Evolutionary conservation across 2,113 vertebrate genomes (phyloP).

Genomic region (Girardinichthys multiradiatus): DNA sequence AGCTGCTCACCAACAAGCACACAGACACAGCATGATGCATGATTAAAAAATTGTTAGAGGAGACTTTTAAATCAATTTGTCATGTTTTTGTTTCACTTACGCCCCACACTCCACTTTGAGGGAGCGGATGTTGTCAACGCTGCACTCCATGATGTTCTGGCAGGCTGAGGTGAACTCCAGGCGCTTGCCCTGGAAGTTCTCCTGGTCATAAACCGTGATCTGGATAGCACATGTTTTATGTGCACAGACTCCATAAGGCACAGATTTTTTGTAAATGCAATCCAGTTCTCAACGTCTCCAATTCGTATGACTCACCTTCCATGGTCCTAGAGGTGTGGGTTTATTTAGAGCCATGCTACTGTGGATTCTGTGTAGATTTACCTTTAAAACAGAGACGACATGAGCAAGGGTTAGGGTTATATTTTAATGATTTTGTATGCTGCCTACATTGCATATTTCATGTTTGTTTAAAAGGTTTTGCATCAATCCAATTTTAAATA

Average conservation of each 20-base stretch:
- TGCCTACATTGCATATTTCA: background rate
- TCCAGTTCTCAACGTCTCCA: slow-evolving; percentile 7
- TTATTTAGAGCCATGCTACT: slow-evolving; percentile 91
- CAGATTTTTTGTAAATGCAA: background rate
- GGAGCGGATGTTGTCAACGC: slow-evolving; percentile 90
- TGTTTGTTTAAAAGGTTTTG: background rate
- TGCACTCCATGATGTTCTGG: slow-evolving; percentile 89
- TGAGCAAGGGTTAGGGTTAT: background rate
- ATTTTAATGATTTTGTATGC: background rate
- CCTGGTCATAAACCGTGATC: slow-evolving; percentile 95
- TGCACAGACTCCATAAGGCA: slow-evolving; percentile 27
- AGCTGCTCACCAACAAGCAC: slow-evolving; percentile 78
- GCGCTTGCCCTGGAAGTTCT: slow-evolving; percentile 95
- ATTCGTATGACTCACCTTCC: slow-evolving; percentile 84
- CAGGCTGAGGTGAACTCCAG: slow-evolving; percentile 92
- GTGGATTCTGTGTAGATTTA: slow-evolving; percentile 53
- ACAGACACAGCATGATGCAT: background rate
- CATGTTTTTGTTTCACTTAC: slow-evolving; percentile 81
- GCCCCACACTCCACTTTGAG: slow-evolving; percentile 94
- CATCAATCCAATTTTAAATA: background rate
- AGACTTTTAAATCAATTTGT: background rate
- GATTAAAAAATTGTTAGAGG: too few relatives aligned
- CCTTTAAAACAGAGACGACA: slow-evolving; percentile 53
- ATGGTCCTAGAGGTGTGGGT: slow-evolving; percentile 87
- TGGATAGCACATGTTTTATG: slow-evolving; percentile 65